A percentile compares a stretch with the other conserved stretches of the same genome.
phyloP scores from a whole-genome alignment of 2,113 vertebrate species.

The Scopus umbretta region DNA sequence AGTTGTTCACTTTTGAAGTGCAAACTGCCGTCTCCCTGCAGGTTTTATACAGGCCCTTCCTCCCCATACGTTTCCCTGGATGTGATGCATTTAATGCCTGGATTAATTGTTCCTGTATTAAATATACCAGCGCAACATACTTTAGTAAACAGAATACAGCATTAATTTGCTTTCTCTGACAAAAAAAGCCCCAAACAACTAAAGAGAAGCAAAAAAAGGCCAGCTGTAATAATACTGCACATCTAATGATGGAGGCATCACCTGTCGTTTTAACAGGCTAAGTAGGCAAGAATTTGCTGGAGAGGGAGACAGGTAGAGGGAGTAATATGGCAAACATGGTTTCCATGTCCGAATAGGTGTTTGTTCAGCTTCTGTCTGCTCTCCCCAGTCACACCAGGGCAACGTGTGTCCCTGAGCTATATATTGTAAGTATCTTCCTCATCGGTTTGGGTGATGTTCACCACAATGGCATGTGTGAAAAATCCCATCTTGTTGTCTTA shows the following conservation, averaged over 20 bases:
- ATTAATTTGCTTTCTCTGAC: not conserved
- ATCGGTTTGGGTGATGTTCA: not conserved
- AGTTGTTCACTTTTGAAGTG: not conserved
- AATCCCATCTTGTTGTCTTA: not conserved
- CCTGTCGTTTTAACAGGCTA: not conserved
- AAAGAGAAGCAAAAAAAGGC: not conserved
- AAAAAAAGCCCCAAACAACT: not conserved
- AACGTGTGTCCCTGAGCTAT: not conserved
- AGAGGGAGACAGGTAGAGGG: not conserved
- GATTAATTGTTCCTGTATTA: not conserved
- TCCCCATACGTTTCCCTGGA: not conserved
- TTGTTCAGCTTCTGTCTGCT: not conserved
- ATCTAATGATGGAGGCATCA: not conserved
- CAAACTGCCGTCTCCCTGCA: not conserved
- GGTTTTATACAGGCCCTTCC: not conserved
- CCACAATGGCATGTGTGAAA: not conserved
- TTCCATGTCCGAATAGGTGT: not conserved
- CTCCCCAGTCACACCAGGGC: not conserved
- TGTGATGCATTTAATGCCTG: not conserved
- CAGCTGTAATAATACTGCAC: not conserved
- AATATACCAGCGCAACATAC: not conserved
- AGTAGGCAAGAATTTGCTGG: not conserved
- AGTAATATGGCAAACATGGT: not conserved
- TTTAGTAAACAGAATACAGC: not conserved
- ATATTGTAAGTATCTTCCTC: not conserved